These are phyloP conservation scores for Hystrix cristata DNA, from an alignment of 2,113 vertebrate species.

Conservation along the genomic window DNA sequence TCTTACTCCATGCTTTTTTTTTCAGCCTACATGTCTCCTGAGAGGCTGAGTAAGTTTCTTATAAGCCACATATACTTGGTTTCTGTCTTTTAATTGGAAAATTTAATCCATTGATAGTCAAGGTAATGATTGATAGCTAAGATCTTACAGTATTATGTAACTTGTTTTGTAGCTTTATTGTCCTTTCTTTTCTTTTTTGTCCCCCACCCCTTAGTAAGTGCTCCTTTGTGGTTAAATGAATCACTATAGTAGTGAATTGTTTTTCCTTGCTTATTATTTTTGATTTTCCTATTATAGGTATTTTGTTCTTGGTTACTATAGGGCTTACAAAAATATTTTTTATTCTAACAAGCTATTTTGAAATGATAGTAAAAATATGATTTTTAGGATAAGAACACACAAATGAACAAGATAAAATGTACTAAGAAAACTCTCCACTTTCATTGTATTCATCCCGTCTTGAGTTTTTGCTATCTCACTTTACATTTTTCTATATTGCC, in stretches of 20 bases:
- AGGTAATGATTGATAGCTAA: not conserved
- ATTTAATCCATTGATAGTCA: not conserved
- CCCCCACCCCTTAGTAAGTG: too few relatives aligned
- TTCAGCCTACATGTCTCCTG: not conserved
- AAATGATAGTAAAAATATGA: not conserved
- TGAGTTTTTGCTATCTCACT: not conserved
- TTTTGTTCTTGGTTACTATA: not conserved
- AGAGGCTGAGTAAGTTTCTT: not conserved
- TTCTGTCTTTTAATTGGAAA: not conserved
- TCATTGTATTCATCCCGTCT: not conserved
- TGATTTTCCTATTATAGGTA: not conserved
- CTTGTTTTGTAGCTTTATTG: not conserved
- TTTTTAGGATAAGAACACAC: not conserved
- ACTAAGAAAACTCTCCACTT: not conserved
- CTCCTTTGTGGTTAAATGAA: not conserved
- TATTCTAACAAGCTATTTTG: not conserved
- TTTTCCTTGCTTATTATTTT: not conserved
- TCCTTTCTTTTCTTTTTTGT: not conserved
- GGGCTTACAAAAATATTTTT: not conserved
- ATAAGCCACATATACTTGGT: too few relatives aligned
- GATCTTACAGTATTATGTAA: too few relatives aligned
- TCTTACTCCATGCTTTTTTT: not conserved
- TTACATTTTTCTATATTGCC: not conserved
- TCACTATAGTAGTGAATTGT: not conserved
- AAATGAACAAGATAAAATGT: not conserved